Conservation (phyloP, 2,888 invertebrate species). For the Pachycephus smyrnensis region DNA sequence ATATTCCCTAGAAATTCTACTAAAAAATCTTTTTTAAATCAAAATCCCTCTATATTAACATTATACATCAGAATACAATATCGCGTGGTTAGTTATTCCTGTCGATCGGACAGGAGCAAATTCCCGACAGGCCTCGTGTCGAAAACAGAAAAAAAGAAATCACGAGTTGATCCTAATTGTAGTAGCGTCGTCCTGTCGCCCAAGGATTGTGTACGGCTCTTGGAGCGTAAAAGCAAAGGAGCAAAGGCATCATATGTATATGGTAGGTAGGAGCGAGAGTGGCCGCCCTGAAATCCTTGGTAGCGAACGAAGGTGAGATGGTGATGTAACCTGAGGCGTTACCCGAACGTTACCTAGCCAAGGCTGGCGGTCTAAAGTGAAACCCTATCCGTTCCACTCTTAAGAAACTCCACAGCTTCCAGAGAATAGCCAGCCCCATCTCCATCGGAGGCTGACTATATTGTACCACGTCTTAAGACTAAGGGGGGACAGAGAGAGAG, state of each 20-base stretch:
- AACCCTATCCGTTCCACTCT: constrained; percentile 54
- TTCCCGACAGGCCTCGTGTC: neutral
- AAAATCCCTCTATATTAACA: neutral
- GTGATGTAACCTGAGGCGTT: constrained; percentile 57
- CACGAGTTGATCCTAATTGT: constrained; percentile 51
- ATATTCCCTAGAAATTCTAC: too few relatives aligned
- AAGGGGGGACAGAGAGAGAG: constrained; percentile 22
- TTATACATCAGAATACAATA: neutral
- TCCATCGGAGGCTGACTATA: constrained; percentile 31
- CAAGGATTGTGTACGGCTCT: constrained; percentile 44
- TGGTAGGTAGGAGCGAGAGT: neutral
- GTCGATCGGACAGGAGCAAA: neutral
- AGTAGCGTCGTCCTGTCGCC: constrained; percentile 52
- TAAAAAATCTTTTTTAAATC: too few relatives aligned
- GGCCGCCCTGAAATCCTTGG: constrained; percentile 53
- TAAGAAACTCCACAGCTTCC: constrained; percentile 42
- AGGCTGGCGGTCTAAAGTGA: constrained; percentile 51
- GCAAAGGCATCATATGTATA: neutral
- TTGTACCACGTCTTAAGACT: constrained; percentile 44
- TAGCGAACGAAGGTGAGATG: constrained; percentile 52
- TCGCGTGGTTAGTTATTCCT: neutral
- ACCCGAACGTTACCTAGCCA: constrained; percentile 48
- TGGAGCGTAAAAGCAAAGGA: constrained; percentile 28
- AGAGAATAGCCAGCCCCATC: constrained; percentile 28
- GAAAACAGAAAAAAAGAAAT: constrained; percentile 27